A percentile compares a stretch with the other conserved stretches of the same genome.
phyloP scores from a whole-genome alignment of 2,113 vertebrate genomes.

The Amazona vittata region DNA sequence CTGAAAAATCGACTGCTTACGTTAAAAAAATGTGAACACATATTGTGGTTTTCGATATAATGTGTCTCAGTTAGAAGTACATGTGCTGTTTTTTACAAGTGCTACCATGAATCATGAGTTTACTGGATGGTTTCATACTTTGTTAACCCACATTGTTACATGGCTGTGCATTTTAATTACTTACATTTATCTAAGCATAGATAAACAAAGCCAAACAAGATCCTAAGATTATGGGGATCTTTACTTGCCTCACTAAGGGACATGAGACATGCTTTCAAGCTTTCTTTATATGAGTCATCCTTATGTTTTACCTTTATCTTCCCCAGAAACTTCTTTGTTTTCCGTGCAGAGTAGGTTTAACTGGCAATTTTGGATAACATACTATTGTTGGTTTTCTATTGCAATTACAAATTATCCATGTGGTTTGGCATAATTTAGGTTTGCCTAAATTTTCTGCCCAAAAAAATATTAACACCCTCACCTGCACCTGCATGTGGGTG shows the following conservation, averaged over 20 bases:
- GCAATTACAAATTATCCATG: background rate
- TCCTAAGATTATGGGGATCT: background rate
- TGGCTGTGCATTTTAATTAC: background rate
- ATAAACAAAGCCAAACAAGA: background rate
- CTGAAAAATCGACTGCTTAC: background rate
- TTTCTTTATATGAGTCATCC: background rate
- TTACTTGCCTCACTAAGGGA: background rate
- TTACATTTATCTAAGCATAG: slow-evolving; percentile 8
- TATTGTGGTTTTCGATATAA: background rate
- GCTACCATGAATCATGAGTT: slow-evolving; percentile 16
- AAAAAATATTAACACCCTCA: background rate
- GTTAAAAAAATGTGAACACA: background rate
- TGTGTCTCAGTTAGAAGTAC: background rate
- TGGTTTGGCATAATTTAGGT: background rate
- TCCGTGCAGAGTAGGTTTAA: background rate
- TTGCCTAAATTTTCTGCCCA: background rate
- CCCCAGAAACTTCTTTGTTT: background rate
- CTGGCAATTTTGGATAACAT: background rate
- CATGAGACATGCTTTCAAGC: background rate
- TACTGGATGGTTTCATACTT: slow-evolving; percentile 8
- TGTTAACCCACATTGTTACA: background rate
- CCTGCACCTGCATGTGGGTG: background rate
- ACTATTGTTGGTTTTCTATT: background rate
- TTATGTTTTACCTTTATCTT: slow-evolving; percentile 17
- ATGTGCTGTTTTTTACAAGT: background rate